Base-by-base conservation (phyloP, 1,140 invertebrate genomes). In the Tetraneura akinire region DNA sequence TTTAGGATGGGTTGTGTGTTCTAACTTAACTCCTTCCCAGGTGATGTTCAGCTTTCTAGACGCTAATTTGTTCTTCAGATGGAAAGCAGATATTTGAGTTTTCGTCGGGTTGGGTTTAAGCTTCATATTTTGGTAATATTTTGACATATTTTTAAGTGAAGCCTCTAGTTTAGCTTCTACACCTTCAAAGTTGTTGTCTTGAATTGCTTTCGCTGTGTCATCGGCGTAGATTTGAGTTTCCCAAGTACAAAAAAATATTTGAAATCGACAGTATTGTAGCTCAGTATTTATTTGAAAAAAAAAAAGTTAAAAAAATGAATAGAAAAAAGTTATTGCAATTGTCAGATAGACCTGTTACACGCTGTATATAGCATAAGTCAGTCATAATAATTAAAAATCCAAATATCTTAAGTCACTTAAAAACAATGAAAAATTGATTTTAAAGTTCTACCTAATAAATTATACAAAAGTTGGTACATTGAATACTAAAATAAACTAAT, bases 21-120 rank as follows among this genome's bases (percentile, higher is more conserved):
- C 23, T 29, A 26, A 32, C 10, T 45, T 68, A 47, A 42, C 16
- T 32, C n/a, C 37, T 42, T 70, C 23, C 53, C 32, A 76, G 16
- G n/a, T 29, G 21, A 80, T 21, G 10, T 66, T 85, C 85, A 86
- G 84, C 85, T 87, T 86, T 85, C 86, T 85, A 84, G 84, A 86
- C 86, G 85, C 86, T 87, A 87, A 86, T 86, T 85, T 37, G 78
- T 66, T 80, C 2, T 45, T 60, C 16, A 80, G 21, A 21, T 80
- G 60, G 62, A 80, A 68, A 1, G 14, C 55, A 42, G 23, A 80
- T n/a, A 64, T 29, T 37, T 57, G 37, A n/a, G 60, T 32, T 13
- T 80, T 80, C 6, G 1, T 16, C 1, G 60, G 60, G 21, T 80
- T 80, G 45, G 60, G 42, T n/a, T 66, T 66, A 1, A 80, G 37